Evolutionary conservation across 2,797 vertebrate genomes (phyloP).

Genomic region (Lepidocolaptes lacrymiger): DNA sequence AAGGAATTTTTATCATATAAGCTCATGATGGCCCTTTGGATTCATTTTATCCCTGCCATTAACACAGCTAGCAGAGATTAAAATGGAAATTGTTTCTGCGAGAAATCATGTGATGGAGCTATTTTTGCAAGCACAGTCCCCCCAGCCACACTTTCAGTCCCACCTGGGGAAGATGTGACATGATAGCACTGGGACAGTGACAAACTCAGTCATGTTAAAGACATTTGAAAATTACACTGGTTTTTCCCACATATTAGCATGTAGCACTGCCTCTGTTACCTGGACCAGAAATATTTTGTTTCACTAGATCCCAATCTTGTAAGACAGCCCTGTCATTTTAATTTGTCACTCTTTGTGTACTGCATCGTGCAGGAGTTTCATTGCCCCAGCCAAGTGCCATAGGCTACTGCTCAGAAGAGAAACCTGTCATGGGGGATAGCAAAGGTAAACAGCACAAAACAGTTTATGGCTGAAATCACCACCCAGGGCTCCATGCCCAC

Average conservation of each 20-base stretch:
- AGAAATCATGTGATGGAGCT: neutral
- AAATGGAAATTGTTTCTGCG: neutral
- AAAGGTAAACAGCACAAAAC: conserved; percentile 66
- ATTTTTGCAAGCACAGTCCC: conserved; percentile 4
- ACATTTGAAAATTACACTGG: conserved; percentile 55
- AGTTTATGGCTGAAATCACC: conserved; percentile 73
- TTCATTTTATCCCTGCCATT: conserved; percentile 16
- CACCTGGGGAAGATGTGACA: conserved; percentile 14
- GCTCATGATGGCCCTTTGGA: neutral
- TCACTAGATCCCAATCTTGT: conserved; percentile 76
- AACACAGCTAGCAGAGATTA: neutral
- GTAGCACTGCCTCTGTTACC: conserved; percentile 73
- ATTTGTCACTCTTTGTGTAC: conserved; percentile 80
- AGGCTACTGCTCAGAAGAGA: conserved; percentile 71
- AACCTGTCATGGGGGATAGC: conserved; percentile 67
- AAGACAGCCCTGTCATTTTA: conserved; percentile 84
- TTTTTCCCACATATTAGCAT: conserved; percentile 64
- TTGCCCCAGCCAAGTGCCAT: conserved; percentile 76
- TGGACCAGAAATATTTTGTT: conserved; percentile 77
- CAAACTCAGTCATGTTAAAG: conserved; percentile 67
- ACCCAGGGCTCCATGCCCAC: conserved; percentile 33
- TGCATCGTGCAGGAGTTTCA: conserved; percentile 57
- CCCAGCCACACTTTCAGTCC: neutral
- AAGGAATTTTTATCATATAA: neutral
- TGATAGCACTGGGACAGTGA: conserved; percentile 31